Evolutionary conservation across 1,140 invertebrate species (phyloP).

Genomic region (Saxidomus purpurata): DNA sequence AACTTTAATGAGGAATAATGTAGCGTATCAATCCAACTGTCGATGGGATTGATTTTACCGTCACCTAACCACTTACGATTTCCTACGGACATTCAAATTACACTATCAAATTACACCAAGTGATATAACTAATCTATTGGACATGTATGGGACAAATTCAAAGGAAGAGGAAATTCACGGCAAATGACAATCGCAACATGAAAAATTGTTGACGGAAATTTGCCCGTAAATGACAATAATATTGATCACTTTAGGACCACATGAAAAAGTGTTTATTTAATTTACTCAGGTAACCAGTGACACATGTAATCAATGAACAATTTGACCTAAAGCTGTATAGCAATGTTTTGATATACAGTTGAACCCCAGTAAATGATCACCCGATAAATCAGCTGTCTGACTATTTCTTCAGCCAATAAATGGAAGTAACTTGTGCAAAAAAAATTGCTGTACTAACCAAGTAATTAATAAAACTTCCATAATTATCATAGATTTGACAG

Average conservation of each 20-base stretch:
- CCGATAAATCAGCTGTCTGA: too few relatives aligned
- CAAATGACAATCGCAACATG: background rate
- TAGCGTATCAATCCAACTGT: background rate
- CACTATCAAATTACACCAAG: background rate
- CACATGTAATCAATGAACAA: conserved; percentile 16
- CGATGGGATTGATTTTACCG: background rate
- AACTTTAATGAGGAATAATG: background rate
- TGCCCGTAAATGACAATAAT: background rate
- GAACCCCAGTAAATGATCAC: too few relatives aligned
- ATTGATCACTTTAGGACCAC: background rate
- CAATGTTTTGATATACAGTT: too few relatives aligned
- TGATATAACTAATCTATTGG: background rate
- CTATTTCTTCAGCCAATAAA: too few relatives aligned
- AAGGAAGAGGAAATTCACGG: background rate
- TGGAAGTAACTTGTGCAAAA: too few relatives aligned
- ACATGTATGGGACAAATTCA: background rate
- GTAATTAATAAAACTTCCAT: too few relatives aligned
- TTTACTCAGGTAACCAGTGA: background rate
- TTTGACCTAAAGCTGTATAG: background rate
- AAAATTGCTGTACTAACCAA: too few relatives aligned
- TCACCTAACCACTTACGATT: background rate
- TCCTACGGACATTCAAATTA: conserved; percentile 5
- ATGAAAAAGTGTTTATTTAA: conserved; percentile 15
- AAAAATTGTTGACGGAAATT: background rate
- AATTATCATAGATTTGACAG: too few relatives aligned